Evolutionary conservation across 2,888 invertebrate genomes (phyloP), one percentile per base, ranked within the genome.

Genomic region (Dione juno): DNA sequence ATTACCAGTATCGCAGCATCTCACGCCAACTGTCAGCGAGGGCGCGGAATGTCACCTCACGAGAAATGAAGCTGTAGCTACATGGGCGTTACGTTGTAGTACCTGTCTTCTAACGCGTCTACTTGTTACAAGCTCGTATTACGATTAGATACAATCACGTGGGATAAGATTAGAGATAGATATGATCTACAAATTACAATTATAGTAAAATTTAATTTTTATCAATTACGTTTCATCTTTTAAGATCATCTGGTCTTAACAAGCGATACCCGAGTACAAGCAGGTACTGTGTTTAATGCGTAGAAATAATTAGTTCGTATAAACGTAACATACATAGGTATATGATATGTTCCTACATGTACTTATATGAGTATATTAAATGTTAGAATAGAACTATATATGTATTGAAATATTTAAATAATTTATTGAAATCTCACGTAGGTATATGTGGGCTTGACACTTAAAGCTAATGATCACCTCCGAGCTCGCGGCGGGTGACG

Each of bases 1-100:
- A 58, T 64, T 64, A 69, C 57, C 57, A 50, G 40, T 64, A 50
- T 64, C 69, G 54, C 54, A 16, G 8, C 52, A 52, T 59, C 50
- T 50, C 50, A 21, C 50, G 40, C 10, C 40, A 43, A 10, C 41
- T 14, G 16, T 41, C 40, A 10, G 59, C 45, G 43, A 63, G 14
- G 43, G 2, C 5, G 28, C 28, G 16, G 35, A 66, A 70, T 52
- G 53, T 58, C 58, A 48, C n/a, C 13, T 58, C 14, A 50, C 3
- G n/a, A 19, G 40, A 16, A 48, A 37, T 53, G 10, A n/a, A 19
- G 16, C 52, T 19, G 21, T 21, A 10, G 9, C n/a, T 58, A n/a
- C 1, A 58, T 21, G 9, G 13, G n/a, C 5, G 45, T n/a, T 5
- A 19, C 41, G 41, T 43, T 45, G 16, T 37, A 40, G 7, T 14